Evolutionary conservation across 2,797 vertebrate species (phyloP), one percentile per base, ranked within the genome.

Genomic region (Typhlichthys eigenmanni): DNA sequence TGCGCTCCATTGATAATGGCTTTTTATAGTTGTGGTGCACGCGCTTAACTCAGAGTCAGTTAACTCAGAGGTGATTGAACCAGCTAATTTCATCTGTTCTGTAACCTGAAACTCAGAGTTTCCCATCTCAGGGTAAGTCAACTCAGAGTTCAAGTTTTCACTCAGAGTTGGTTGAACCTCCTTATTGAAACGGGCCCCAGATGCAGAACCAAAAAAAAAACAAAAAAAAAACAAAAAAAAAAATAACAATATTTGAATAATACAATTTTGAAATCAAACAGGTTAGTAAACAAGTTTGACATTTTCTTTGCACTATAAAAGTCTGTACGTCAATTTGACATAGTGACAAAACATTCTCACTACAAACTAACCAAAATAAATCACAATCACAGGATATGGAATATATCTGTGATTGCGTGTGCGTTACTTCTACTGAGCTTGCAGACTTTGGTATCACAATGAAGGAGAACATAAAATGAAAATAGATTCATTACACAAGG

Each of bases 301-400:
- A 24, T 24, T 24, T 24, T 24, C 24, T 24, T 19, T n/a, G 54
- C 9, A 0, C 17, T 8, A 13, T 46, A 60, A 6, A 54, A 58
- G 13, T 1, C 13, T 17, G 6, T 13, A 19, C n/a, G 29, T 11
- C 10, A 53, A 53, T 12, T 11, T 4, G 24, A 29, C 24, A 32
- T 1, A 68, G 12, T 13, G 58, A 58, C 47, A 24, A 32, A 60
- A 48, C 16, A 47, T 47, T 24, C 13, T 46, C 47, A 29, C n/a
- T 47, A 46, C 29, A 45, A 58, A 60, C 49, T 55, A 47, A 13
- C 52, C 19, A n/a, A 13, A 53, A 52, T 34, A 53, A 52, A 43
- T 17, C 32, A 43, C 34, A 62, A 12, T 19, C 60, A 62, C 11
- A 50, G 49, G 5, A 62, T 17, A 47, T 29, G 43, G 13, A 13